phyloP scores from a whole-genome alignment of 2,888 invertebrate species.

The Plebejus anna region DNA sequence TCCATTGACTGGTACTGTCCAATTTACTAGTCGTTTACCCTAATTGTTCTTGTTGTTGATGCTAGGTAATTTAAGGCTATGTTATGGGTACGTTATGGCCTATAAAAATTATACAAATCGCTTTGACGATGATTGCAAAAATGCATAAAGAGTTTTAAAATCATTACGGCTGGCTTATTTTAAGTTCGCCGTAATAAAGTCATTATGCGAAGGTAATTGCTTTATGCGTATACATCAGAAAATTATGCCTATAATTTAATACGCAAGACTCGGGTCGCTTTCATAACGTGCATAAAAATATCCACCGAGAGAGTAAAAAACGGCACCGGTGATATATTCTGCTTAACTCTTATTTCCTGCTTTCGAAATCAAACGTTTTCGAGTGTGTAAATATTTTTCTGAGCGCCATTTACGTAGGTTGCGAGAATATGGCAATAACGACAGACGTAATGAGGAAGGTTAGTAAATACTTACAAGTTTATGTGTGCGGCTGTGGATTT shows the following conservation, averaged over 20 bases:
- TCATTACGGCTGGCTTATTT: constrained; percentile 21
- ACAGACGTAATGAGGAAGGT: constrained; percentile 69
- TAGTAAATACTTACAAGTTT: constrained; percentile 51
- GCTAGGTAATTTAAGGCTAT: neutral
- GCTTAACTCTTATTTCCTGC: constrained; percentile 32
- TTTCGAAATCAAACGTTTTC: constrained; percentile 48
- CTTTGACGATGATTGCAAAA: constrained; percentile 13
- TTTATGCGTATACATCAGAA: constrained; percentile 28
- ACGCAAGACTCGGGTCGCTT: constrained; percentile 2
- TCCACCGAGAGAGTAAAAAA: constrained; percentile 11
- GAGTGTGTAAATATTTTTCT: constrained; percentile 70
- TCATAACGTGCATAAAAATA: constrained; percentile 26
- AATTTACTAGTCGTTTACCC: too few species aligned
- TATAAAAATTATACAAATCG: constrained; percentile 11
- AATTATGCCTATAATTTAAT: constrained; percentile 27
- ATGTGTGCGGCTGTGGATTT: constrained; percentile 35
- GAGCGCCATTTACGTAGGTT: constrained; percentile 63
- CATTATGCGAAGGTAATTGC: constrained; percentile 28
- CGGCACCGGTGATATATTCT: constrained; percentile 17
- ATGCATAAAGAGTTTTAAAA: constrained; percentile 22
- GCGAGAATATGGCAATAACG: constrained; percentile 64
- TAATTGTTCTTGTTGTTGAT: neutral
- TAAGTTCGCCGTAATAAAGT: constrained; percentile 28
- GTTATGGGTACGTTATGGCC: neutral
- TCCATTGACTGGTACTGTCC: too few species aligned